phyloP scores from a whole-genome alignment of 2,888 invertebrate genomes.

The Polydrusus cervinus region DNA sequence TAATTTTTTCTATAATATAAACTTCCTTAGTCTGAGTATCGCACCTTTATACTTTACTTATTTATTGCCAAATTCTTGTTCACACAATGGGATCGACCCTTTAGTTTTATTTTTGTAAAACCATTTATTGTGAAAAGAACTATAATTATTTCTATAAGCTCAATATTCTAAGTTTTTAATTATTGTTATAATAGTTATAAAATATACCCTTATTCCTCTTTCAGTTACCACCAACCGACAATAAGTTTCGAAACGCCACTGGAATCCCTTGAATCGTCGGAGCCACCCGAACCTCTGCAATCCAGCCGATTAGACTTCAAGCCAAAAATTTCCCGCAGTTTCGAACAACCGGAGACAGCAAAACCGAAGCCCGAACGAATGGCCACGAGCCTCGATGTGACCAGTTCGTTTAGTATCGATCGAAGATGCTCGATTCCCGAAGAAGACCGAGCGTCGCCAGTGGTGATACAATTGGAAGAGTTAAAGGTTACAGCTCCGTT shows the following conservation, averaged over 20 bases:
- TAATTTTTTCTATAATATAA: no score
- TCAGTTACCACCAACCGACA: slow-evolving; percentile 62
- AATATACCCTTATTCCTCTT: slow-evolving; percentile 21
- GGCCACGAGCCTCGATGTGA: slow-evolving; percentile 67
- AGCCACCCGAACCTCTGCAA: slow-evolving; percentile 18
- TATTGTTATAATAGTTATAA: background rate
- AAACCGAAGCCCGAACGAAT: slow-evolving; percentile 65
- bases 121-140: no score
- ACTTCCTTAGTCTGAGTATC: no score
- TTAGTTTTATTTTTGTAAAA: no score
- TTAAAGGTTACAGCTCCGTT: slow-evolving; percentile 67
- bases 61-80: no score
- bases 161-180: background rate
- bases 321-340: slow-evolving; percentile 67
- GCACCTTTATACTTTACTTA: no score
- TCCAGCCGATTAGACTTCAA: slow-evolving; percentile 26
- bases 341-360: slow-evolving; percentile 65
- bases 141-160: no score
- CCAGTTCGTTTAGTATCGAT: slow-evolving; percentile 62
- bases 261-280: slow-evolving; percentile 49
- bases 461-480: slow-evolving; percentile 67
- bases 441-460: slow-evolving; percentile 59
- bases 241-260: slow-evolving; percentile 65
- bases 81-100: no score
- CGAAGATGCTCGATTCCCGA: slow-evolving; percentile 62